Base-by-base conservation (phyloP, 2,888 invertebrate genomes). In the Stegophylla sp. region DNA sequence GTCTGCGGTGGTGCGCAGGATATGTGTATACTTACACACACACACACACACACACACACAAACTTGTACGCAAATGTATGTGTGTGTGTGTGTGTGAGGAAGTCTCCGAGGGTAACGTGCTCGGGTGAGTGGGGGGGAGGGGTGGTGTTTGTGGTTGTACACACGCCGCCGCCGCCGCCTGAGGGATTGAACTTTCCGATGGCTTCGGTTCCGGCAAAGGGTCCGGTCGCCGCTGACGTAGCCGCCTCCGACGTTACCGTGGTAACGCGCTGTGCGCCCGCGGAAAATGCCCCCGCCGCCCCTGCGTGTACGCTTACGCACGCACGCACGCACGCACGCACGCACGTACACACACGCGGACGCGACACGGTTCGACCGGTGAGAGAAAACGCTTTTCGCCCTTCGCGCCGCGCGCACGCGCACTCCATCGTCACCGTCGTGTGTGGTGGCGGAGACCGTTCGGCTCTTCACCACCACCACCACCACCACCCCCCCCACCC, bases 171-270 rank as follows among this genome's bases (percentile, higher is more conserved):
- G n/a, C n/a, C n/a, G n/a, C n/a, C n/a, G n/a, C 64, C n/a, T 53
- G 28, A 77, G 67, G 79, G 69, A 71, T 79, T 79, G 79, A 79
- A 79, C 79, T 79, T 79, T 79, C 79, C 79, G 79, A 75, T 79
- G 79, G 79, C 79, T 77, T 77, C 77, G 77, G 77, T 77, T 77
- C 77, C 77, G 77, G 77, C 67, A 59, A 56, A 79, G 79, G 79
- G 79, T 79, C 79, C 79, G 79, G 79, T 28, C 69, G 77, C 20
- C 53, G 17, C 15, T 17, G 9, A 10, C 45, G n/a, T n/a, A n/a
- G 48, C 51, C 41, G 43, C 51, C 41, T 17, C 56, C 56, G 45
- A 20, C 53, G 79, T 71, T 51, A 9, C 41, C 79, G 61, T 79
- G 79, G 79, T 9, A 79, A 79, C 75, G 64, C 48, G 56, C 59